Evolutionary conservation across 2,113 vertebrate species (phyloP).

Genomic region (Struthio camelus): DNA sequence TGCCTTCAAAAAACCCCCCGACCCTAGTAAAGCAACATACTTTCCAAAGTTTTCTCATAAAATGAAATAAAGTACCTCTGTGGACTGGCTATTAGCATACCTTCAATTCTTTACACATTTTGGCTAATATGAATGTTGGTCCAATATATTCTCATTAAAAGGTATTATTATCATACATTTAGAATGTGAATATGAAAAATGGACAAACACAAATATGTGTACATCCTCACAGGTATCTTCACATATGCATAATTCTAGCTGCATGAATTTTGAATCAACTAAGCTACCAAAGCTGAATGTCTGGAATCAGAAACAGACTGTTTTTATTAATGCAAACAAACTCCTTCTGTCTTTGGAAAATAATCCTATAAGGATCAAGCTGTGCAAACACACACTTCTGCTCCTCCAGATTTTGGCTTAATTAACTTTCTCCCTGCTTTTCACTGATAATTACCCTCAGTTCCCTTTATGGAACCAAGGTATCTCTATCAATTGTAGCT

Average conservation of each 20-base stretch:
- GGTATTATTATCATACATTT: not conserved
- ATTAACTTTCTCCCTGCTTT: conserved; percentile 25
- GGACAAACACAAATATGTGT: not conserved
- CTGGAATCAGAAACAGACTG: not conserved
- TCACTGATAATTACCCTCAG: conserved; percentile 34
- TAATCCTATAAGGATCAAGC: not conserved
- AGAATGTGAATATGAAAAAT: not conserved
- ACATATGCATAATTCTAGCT: not conserved
- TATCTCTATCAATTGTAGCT: not conserved
- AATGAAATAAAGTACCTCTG: not conserved
- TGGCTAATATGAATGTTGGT: not conserved
- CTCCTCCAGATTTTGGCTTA: conserved; percentile 32
- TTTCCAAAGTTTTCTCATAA: not conserved
- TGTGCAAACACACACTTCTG: conserved; percentile 36
- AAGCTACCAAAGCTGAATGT: not conserved
- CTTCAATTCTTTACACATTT: not conserved
- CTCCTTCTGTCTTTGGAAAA: conserved; percentile 30
- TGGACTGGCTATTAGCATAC: not conserved
- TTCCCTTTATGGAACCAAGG: not conserved
- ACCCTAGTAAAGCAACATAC: not conserved
- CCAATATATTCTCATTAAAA: not conserved
- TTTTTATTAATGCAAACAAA: conserved; percentile 46
- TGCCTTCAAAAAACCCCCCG: not conserved
- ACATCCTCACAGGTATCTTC: not conserved
- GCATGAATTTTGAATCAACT: not conserved